A percentile compares a stretch with the other conserved stretches of the same genome.
phyloP scores from a whole-genome alignment of 2,888 invertebrate genomes.

The Muscina levida region DNA sequence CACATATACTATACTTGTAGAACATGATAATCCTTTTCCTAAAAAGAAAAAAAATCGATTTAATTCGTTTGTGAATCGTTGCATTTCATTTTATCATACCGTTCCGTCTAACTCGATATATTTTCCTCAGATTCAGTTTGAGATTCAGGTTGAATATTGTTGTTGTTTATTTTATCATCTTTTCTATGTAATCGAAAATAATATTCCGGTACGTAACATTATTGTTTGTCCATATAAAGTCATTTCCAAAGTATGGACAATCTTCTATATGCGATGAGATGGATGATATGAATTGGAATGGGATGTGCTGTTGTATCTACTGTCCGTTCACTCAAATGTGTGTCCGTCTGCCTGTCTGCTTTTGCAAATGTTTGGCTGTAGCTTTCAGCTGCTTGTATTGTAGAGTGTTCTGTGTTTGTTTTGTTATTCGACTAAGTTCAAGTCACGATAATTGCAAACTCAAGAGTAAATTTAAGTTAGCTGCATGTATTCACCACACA shows the following conservation, averaged over 20 bases:
- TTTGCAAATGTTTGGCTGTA: slow-evolving; percentile 24
- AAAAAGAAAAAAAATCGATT: slow-evolving; percentile 41
- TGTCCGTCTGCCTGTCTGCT: slow-evolving; percentile 17
- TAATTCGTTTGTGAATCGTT: slow-evolving; percentile 51
- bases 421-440: slow-evolving; percentile 71
- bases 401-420: slow-evolving; percentile 2
- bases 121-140: background rate
- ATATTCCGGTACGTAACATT: slow-evolving; percentile 47
- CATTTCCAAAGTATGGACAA: slow-evolving; percentile 35
- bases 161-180: slow-evolving; percentile 27
- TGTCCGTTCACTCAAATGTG: background rate
- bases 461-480: slow-evolving; percentile 68
- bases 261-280: slow-evolving; percentile 10
- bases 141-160: slow-evolving; percentile 24
- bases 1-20: too few relatives aligned
- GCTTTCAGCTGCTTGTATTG: slow-evolving; percentile 21
- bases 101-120: slow-evolving; percentile 24
- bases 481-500: slow-evolving; percentile 38
- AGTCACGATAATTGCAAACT: slow-evolving; percentile 79
- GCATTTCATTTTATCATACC: slow-evolving; percentile 55
- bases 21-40: slow-evolving; percentile 42
- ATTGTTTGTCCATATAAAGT: slow-evolving; percentile 56
- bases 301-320: slow-evolving; percentile 14
- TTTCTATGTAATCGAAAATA: slow-evolving; percentile 48
- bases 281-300: background rate